phyloP scores from a whole-genome alignment of 2,888 invertebrate species.

The Strigamia transsilvanica region DNA sequence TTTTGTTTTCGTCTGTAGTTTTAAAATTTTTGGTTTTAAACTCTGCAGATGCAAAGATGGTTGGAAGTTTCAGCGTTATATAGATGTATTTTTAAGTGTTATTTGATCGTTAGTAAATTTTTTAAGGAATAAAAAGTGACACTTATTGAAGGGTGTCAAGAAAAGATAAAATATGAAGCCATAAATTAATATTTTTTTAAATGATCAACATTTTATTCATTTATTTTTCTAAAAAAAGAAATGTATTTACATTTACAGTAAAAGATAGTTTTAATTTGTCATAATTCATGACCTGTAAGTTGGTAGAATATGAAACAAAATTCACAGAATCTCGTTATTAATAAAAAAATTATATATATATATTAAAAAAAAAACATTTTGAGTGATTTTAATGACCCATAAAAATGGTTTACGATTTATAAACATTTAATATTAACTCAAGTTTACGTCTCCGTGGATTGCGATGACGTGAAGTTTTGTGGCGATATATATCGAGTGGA shows the following conservation, averaged over 20 bases:
- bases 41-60: too few species aligned
- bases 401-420: not conserved
- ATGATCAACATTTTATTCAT: not conserved
- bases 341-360: too few species aligned
- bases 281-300: too few species aligned
- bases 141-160: not conserved
- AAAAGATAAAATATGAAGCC: not conserved
- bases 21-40: too few species aligned
- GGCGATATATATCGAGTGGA: constrained; percentile 11
- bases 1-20: not conserved
- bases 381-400: not conserved
- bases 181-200: not conserved
- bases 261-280: not conserved
- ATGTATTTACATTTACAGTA: not conserved
- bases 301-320: not conserved
- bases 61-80: too few species aligned
- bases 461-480: not conserved
- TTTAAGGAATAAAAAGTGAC: not conserved
- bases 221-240: not conserved
- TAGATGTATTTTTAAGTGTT: not conserved
- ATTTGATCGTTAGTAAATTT: not conserved
- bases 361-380: too few species aligned
- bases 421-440: not conserved
- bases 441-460: not conserved
- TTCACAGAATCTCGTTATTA: not conserved